Percentiles rank a stretch among this genome's conserved stretches.
Conservation (phyloP, 2,113 vertebrate species). For the Paramormyrops kingsleyae region DNA sequence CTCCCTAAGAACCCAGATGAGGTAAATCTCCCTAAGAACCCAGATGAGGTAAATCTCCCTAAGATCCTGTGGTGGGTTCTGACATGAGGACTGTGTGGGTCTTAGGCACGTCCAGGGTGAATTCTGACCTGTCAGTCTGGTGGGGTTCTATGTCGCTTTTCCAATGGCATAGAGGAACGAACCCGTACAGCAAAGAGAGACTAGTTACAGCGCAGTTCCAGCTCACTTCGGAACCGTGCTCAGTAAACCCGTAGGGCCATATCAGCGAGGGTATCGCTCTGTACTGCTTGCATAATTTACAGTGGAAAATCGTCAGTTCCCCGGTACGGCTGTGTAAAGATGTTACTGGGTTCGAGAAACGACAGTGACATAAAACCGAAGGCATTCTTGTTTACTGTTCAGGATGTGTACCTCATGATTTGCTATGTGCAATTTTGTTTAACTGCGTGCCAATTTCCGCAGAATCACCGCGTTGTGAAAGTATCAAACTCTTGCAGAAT, state of each 20-base stretch:
- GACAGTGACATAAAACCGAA: no score
- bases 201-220: not conserved
- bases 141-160: not conserved
- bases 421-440: not conserved
- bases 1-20: conserved; percentile 74
- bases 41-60: conserved; percentile 77
- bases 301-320: no score
- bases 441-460: not conserved
- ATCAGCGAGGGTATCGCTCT: no score
- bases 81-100: not conserved
- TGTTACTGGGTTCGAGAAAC: no score
- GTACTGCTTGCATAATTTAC: no score
- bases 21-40: no score
- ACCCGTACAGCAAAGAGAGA: not conserved
- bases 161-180: not conserved
- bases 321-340: no score
- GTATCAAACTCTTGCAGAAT: not conserved
- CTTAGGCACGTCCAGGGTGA: not conserved
- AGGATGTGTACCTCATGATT: not conserved
- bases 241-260: not conserved
- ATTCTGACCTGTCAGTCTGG: not conserved
- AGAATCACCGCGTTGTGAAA: not conserved
- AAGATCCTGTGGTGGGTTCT: not conserved
- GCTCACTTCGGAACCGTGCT: not conserved
- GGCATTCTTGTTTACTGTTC: no score